A percentile compares a stretch with the other conserved stretches of the same genome.
Evolutionary conservation across 2,113 vertebrate genomes (phyloP).

Genomic region (Melanerpes formicivorus): DNA sequence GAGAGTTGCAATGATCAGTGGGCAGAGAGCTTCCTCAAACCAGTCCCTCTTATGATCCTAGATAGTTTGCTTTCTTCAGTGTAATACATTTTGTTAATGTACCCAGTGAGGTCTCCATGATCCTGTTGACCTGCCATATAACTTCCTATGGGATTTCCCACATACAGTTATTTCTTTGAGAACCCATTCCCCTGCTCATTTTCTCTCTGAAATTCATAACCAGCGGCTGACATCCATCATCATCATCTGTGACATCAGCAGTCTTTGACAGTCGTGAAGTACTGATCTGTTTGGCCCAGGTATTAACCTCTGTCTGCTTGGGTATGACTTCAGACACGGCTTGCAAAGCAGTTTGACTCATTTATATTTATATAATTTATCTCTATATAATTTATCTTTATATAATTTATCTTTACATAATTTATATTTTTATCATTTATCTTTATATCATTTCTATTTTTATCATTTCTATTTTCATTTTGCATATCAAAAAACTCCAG

Average conservation of each 20-base stretch:
- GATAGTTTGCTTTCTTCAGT: not conserved
- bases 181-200: not conserved
- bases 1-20: not conserved
- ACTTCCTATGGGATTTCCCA: not conserved
- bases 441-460: not conserved
- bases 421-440: not conserved
- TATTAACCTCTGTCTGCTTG: not conserved
- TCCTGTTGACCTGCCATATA: not conserved
- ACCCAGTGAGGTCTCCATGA: not conserved
- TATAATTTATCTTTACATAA: not conserved
- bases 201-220: not conserved
- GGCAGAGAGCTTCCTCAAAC: not conserved
- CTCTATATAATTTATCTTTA: conserved; percentile 16
- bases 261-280: not conserved
- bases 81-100: not conserved
- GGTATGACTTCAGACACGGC: not conserved
- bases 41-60: not conserved
- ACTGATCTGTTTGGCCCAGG: not conserved
- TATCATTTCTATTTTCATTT: not conserved
- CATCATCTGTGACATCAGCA: not conserved
- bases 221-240: not conserved
- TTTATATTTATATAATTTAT: not conserved
- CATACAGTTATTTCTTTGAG: not conserved
- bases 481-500: not conserved
- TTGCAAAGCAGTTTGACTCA: not conserved